A percentile compares a stretch with the other conserved stretches of the same genome.
Evolutionary conservation across 2,888 invertebrate genomes (phyloP).

Genomic region (Morinoia aosen): DNA sequence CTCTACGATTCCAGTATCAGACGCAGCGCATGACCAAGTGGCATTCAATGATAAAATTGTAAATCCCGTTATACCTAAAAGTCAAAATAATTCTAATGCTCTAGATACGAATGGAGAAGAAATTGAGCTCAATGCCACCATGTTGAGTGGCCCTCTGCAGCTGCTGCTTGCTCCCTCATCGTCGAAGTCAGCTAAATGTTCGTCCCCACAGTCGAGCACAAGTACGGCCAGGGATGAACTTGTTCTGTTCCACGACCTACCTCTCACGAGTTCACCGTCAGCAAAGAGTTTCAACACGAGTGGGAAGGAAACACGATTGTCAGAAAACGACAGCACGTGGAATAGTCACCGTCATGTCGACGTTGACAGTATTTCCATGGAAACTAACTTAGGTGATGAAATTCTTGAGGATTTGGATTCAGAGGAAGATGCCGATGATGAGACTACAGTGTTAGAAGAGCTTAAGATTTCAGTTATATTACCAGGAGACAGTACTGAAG

Average conservation of each 20-base stretch:
- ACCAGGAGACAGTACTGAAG: neutral
- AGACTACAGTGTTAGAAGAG: neutral
- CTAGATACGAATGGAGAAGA: neutral
- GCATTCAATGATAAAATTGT: neutral
- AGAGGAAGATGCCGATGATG: neutral
- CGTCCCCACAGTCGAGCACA: neutral
- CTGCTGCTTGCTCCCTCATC: neutral
- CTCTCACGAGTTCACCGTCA: neutral
- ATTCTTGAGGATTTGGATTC: conserved; percentile 18
- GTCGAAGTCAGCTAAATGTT: neutral
- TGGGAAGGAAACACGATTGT: neutral
- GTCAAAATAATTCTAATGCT: neutral
- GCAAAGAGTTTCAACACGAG: neutral
- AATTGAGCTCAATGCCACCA: neutral
- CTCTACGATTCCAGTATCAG: neutral
- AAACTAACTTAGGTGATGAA: conserved; percentile 11
- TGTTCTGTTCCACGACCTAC: neutral
- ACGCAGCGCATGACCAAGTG: neutral
- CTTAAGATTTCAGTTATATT: neutral
- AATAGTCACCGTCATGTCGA: conserved; percentile 9
- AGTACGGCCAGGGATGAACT: neutral
- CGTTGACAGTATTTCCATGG: neutral
- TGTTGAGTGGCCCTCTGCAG: neutral
- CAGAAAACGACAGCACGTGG: conserved; percentile 19
- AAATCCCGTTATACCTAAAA: too few relatives aligned